Evolutionary conservation across 2,888 invertebrate species (phyloP).

Genomic region (Oligia latruncula): DNA sequence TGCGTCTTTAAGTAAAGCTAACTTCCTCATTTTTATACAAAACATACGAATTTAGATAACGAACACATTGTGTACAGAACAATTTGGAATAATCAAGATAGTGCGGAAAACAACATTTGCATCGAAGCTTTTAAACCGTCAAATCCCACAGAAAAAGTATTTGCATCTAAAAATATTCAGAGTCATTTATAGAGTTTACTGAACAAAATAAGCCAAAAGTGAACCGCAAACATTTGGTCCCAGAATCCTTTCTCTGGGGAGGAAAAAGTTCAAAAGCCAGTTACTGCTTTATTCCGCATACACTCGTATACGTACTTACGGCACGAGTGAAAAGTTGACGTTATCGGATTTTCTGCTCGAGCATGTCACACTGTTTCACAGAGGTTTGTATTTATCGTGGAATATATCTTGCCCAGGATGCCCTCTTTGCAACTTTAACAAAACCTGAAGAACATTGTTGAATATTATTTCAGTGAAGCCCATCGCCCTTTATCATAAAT

Average conservation of each 20-base stretch:
- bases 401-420: constrained; percentile 14
- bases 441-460: constrained; percentile 8
- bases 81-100: constrained; percentile 15
- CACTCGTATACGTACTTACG: constrained; percentile 58
- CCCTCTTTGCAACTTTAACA: constrained; percentile 11
- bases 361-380: constrained; percentile 47
- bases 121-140: constrained; percentile 35
- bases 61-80: constrained; percentile 33
- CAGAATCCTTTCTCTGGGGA: constrained; percentile 65
- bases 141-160: constrained; percentile 34
- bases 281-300: constrained; percentile 63
- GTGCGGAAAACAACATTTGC: background rate
- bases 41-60: constrained; percentile 32
- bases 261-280: constrained; percentile 70
- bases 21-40: constrained; percentile 41
- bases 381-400: constrained; percentile 50
- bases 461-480: constrained; percentile 13
- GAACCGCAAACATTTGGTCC: constrained; percentile 68
- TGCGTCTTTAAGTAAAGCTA: constrained; percentile 40
- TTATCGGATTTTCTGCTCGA: constrained; percentile 66
- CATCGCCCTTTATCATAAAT: constrained; percentile 23
- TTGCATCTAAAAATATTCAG: constrained; percentile 55
- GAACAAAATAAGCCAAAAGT: constrained; percentile 66
- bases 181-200: constrained; percentile 61
- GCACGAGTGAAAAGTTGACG: constrained; percentile 69